These are phyloP conservation scores for Agriopis marginaria DNA, from an alignment of 2,888 invertebrate genomes.

Conservation along the genomic window DNA sequence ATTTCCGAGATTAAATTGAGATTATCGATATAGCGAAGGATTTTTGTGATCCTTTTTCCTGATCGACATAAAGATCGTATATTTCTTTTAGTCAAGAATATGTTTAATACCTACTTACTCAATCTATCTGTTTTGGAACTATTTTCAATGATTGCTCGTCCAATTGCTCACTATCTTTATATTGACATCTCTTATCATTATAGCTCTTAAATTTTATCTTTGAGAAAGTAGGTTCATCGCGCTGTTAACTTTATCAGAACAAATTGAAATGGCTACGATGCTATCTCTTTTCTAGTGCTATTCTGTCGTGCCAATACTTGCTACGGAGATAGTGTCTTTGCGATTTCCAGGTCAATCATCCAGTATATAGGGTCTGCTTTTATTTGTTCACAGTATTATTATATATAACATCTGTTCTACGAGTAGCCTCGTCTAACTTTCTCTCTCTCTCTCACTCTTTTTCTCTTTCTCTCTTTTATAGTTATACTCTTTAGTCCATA, in stretches of 20 bases:
- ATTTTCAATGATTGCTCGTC: not conserved
- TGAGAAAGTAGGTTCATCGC: conserved; percentile 28
- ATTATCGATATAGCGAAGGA: conserved; percentile 11
- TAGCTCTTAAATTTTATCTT: conserved; percentile 24
- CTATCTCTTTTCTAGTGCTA: conserved; percentile 33
- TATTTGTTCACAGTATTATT: not conserved
- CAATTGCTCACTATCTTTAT: conserved; percentile 1
- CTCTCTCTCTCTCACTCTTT: not conserved
- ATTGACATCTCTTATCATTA: conserved; percentile 19
- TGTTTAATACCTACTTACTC: not conserved
- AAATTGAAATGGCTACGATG: conserved; percentile 43
- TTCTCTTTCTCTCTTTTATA: not conserved
- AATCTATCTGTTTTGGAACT: not conserved
- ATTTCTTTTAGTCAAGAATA: not conserved
- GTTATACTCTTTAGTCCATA: no score
- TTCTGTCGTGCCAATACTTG: conserved; percentile 35
- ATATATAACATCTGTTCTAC: not conserved
- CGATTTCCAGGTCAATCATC: conserved; percentile 1
- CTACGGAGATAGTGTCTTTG: not conserved
- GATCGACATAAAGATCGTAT: not conserved
- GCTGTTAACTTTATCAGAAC: conserved; percentile 35
- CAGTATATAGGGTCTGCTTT: not conserved
- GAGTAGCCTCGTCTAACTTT: not conserved
- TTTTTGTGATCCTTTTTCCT: conserved; percentile 7
- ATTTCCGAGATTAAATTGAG: conserved; percentile 31